These are phyloP conservation scores for Toxotes lorentzi DNA, from an alignment of 2,797 vertebrate genomes.

Conservation along the genomic window DNA sequence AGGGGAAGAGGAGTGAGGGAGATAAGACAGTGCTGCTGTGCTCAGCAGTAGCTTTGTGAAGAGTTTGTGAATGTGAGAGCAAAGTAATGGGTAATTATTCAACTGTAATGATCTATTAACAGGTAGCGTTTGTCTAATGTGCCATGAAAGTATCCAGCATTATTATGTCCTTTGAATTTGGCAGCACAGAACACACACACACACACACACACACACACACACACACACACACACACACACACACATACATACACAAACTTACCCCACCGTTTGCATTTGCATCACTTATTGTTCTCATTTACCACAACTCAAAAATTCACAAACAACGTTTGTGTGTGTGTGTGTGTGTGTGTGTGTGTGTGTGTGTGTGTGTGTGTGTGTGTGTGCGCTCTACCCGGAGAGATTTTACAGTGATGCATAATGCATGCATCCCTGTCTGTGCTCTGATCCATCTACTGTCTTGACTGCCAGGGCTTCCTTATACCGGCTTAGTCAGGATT, in stretches of 20 bases:
- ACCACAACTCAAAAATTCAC: too few relatives aligned
- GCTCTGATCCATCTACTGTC: constrained; percentile 82
- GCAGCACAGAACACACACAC: constrained; percentile 43
- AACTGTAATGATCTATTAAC: constrained; percentile 81
- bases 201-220: constrained; percentile 13
- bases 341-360: constrained; percentile 11
- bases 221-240: not conserved
- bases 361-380: not conserved
- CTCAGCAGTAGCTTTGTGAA: constrained; percentile 74
- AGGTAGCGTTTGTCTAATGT: constrained; percentile 70
- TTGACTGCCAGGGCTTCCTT: constrained; percentile 81
- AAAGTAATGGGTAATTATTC: constrained; percentile 79
- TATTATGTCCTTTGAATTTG: constrained; percentile 53
- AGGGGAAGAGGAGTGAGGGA: constrained; percentile 41
- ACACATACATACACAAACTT: constrained; percentile 39
- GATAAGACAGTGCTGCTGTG: constrained; percentile 65
- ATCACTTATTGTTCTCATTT: too few relatives aligned
- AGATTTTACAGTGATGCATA: constrained; percentile 82
- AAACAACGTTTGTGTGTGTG: constrained; percentile 38
- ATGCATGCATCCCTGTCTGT: constrained; percentile 82
- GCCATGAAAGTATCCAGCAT: constrained; percentile 51
- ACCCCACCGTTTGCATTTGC: too few relatives aligned
- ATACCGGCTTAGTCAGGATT: constrained; percentile 84
- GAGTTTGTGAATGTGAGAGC: constrained; percentile 53
- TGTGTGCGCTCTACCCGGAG: constrained; percentile 55